A percentile compares a stretch with the other conserved stretches of the same genome.
phyloP scores from a whole-genome alignment of 2,113 vertebrate genomes.

The Myrmecophaga tridactyla region DNA sequence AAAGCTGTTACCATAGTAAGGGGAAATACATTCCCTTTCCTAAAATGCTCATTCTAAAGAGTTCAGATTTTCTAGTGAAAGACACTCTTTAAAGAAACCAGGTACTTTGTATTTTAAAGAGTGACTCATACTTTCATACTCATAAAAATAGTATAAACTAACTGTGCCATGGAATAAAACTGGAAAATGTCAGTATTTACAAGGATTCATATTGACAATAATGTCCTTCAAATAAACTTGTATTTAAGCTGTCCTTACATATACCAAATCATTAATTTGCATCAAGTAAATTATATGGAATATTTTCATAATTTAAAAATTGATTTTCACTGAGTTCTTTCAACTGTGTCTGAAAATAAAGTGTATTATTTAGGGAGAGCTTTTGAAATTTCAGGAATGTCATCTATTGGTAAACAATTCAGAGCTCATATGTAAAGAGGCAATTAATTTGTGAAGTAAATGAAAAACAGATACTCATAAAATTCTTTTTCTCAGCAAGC shows the following conservation, averaged over 20 bases:
- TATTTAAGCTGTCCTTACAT: not conserved
- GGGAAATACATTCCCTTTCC: not conserved
- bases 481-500: constrained; percentile 24
- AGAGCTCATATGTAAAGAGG: constrained; percentile 47
- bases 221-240: not conserved
- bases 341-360: constrained; percentile 46
- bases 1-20: not conserved
- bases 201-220: not conserved
- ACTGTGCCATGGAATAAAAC: not conserved
- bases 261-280: not conserved
- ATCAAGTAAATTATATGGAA: constrained; percentile 15
- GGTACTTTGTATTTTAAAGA: not conserved
- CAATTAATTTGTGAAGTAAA: constrained; percentile 49
- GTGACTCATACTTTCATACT: not conserved
- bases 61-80: constrained; percentile 7
- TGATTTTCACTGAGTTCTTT: constrained; percentile 33
- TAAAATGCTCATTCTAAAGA: not conserved
- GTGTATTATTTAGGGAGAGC: constrained; percentile 11
- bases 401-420: constrained; percentile 39
- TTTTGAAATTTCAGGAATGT: constrained; percentile 52
- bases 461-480: constrained; percentile 33
- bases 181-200: not conserved
- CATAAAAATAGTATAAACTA: not conserved
- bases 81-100: not conserved
- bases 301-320: not conserved